Percentiles rank a stretch among this genome's conserved stretches.
Evolutionary conservation across 2,797 vertebrate genomes (phyloP).

Genomic region (Sylvia borin): DNA sequence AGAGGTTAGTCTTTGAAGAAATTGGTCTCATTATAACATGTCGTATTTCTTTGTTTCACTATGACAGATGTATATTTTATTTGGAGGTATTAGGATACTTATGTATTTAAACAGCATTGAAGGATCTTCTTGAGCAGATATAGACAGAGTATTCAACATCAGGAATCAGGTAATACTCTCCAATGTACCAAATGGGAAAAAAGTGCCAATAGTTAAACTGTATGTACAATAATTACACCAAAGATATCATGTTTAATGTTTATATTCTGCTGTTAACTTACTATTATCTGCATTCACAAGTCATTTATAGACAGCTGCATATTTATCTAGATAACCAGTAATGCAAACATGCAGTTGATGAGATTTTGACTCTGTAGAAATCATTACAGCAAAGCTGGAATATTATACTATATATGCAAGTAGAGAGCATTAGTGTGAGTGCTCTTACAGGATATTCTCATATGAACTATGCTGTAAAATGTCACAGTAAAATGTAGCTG

Average conservation of each 20-base stretch:
- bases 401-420: background rate
- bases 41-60: background rate
- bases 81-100: background rate
- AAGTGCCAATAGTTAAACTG: background rate
- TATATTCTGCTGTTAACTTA: background rate
- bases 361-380: background rate
- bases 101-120: background rate
- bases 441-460: background rate
- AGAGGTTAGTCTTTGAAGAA: background rate
- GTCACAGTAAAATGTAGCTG: constrained; percentile 24
- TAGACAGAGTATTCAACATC: background rate
- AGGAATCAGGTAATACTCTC: background rate
- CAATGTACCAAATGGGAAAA: background rate
- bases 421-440: background rate
- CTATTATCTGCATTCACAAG: background rate
- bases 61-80: background rate
- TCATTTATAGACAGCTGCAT: background rate
- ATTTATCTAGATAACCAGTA: constrained; percentile 10
- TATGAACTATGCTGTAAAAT: constrained; percentile 25
- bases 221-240: background rate
- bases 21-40: background rate
- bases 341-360: background rate
- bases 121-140: background rate
- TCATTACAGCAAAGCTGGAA: background rate
- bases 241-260: background rate